These are phyloP conservation scores for Onychostruthus taczanowskii DNA, from an alignment of 2,113 vertebrate species.

Conservation along the genomic window DNA sequence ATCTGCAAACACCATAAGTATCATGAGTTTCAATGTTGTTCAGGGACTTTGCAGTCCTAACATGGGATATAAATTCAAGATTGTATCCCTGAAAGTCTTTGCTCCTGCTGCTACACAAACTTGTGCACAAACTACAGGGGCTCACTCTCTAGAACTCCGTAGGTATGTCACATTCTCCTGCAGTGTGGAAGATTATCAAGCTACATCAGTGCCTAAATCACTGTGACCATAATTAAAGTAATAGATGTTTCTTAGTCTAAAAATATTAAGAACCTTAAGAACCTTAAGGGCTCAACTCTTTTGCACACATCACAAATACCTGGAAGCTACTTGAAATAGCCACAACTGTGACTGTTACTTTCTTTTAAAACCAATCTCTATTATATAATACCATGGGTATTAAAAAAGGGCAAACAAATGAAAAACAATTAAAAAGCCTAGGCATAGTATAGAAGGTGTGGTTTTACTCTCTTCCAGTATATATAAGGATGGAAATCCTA, in stretches of 20 bases:
- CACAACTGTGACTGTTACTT: neutral
- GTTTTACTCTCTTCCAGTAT: neutral
- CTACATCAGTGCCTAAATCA: neutral
- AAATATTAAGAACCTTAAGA: neutral
- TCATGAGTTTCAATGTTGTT: neutral
- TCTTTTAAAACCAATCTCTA: neutral
- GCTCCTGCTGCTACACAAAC: neutral
- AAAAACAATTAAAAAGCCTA: neutral
- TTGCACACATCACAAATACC: neutral
- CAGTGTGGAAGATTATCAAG: neutral
- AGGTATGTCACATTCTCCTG: neutral
- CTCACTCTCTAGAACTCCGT: neutral
- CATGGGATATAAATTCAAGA: neutral
- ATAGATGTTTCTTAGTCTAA: neutral
- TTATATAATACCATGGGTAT: neutral
- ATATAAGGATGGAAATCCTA: neutral
- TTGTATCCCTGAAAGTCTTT: neutral
- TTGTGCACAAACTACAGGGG: neutral
- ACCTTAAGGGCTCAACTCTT: neutral
- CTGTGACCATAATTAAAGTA: neutral
- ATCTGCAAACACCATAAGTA: neutral
- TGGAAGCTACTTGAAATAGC: neutral
- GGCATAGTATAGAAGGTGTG: neutral
- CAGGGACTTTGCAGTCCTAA: neutral
- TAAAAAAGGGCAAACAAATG: neutral